A percentile compares a stretch with the other conserved stretches of the same genome.
phyloP scores from a whole-genome alignment of 2,113 vertebrate genomes.

The Corythaixoides concolor region DNA sequence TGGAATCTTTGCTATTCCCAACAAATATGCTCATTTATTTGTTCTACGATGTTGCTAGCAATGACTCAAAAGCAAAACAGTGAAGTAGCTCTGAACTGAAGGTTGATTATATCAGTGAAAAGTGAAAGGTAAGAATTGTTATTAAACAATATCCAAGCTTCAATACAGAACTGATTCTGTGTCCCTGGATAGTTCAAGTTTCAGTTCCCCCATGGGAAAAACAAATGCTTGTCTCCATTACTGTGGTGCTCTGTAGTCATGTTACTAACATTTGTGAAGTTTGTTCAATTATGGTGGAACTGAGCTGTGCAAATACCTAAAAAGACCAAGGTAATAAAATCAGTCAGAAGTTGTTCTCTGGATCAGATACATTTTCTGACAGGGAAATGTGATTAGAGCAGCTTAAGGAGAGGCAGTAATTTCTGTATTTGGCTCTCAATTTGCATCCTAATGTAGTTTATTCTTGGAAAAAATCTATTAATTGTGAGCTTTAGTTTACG shows the following conservation, averaged over 20 bases:
- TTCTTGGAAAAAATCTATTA: neutral
- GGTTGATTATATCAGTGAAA: neutral
- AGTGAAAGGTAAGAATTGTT: neutral
- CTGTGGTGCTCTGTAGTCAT: rapidly evolving
- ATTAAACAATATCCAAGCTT: neutral
- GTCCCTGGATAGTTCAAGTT: neutral
- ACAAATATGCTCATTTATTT: neutral
- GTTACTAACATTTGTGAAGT: neutral
- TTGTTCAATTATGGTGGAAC: neutral
- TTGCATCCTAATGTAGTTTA: neutral
- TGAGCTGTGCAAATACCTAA: neutral
- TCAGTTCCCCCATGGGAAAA: neutral
- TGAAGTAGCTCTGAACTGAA: neutral
- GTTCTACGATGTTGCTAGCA: constrained; percentile 13
- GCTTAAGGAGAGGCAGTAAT: neutral
- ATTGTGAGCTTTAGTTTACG: neutral
- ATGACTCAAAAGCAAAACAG: constrained; percentile 7
- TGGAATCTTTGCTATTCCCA: neutral
- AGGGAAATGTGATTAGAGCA: neutral
- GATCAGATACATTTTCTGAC: neutral
- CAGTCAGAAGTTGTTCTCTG: neutral
- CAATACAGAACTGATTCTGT: neutral
- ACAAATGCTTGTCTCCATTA: neutral
- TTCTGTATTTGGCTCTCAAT: neutral
- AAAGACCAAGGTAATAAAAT: neutral